Percentiles rank a stretch among this genome's conserved stretches.
These are phyloP conservation scores for Pandion haliaetus DNA, from an alignment of 2,113 vertebrate species.

Conservation along the genomic window DNA sequence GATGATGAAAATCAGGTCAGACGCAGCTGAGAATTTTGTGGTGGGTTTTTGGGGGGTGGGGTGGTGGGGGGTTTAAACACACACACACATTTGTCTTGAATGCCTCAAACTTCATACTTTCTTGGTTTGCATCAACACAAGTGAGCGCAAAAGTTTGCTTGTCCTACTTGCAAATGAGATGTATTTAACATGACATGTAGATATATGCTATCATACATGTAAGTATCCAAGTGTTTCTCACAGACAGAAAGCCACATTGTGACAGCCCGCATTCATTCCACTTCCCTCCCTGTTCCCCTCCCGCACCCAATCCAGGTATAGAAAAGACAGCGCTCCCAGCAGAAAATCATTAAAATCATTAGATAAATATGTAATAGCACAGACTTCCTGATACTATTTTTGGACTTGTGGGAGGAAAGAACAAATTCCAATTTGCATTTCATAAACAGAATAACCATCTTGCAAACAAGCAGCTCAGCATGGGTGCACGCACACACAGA, in stretches of 20 bases:
- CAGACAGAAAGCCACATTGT: not conserved
- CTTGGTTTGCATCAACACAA: not conserved
- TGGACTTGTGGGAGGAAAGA: not conserved
- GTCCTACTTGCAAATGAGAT: not conserved
- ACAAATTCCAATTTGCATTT: not conserved
- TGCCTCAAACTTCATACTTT: not conserved
- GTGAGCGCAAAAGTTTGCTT: not conserved
- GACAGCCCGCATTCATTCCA: not conserved
- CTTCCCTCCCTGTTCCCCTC: not conserved
- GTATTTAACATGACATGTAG: not conserved
- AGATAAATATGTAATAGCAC: conserved; percentile 10
- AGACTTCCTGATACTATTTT: conserved; percentile 3
- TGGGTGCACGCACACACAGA: fast-evolving
- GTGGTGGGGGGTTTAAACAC: not conserved
- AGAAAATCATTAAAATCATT: not conserved
- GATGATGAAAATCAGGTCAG: not conserved
- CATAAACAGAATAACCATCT: not conserved
- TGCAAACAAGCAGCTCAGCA: not conserved
- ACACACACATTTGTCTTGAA: not conserved
- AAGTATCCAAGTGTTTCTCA: not conserved
- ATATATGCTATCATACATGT: not conserved
- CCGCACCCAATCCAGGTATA: not conserved
- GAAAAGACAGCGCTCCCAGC: not conserved
- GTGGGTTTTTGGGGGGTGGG: too few relatives aligned
- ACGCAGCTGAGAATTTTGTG: not conserved